These are phyloP conservation scores for Netelia inedita DNA, from an alignment of 2,888 invertebrate species.

Conservation along the genomic window DNA sequence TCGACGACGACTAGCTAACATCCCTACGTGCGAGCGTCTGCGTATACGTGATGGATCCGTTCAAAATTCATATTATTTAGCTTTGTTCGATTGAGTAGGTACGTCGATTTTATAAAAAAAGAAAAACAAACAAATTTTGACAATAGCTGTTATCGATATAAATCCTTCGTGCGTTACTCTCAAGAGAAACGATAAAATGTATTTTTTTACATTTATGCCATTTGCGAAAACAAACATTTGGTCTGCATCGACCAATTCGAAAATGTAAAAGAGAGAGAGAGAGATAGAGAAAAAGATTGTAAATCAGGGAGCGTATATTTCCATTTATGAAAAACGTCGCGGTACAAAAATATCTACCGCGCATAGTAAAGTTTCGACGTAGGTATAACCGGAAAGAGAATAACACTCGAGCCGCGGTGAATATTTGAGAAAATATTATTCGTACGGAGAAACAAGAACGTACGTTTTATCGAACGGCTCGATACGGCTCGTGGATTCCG, in stretches of 20 bases:
- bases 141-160: no score
- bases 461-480: neutral
- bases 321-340: neutral
- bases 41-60: neutral
- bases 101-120: no score
- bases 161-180: no score
- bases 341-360: slow-evolving; percentile 5
- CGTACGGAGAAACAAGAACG: neutral
- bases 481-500: neutral
- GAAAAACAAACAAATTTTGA: no score
- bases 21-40: slow-evolving; percentile 8
- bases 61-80: no score
- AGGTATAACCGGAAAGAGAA: neutral
- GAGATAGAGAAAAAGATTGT: neutral
- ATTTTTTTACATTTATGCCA: no score
- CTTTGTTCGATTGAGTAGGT: no score
- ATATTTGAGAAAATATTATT: neutral
- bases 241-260: neutral
- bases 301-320: slow-evolving; percentile 15
- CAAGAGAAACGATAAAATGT: no score
- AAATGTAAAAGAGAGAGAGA: neutral
- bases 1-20: slow-evolving; percentile 51
- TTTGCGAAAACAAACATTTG: neutral
- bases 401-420: neutral
- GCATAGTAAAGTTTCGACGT: neutral